Conservation (phyloP, 2,113 vertebrate genomes). For the Rutilus rutilus region DNA sequence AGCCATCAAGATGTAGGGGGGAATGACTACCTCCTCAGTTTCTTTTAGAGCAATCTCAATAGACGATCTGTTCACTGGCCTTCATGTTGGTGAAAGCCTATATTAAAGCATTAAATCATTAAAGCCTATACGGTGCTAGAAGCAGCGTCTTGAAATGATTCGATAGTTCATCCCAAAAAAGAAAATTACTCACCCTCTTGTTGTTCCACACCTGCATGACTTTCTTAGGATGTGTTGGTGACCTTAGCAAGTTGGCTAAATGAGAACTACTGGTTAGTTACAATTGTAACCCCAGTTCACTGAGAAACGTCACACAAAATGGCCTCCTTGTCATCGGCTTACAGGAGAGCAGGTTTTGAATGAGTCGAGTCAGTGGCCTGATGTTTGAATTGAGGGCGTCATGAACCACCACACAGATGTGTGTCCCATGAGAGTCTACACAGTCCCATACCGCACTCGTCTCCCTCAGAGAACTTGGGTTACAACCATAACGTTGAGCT, state of each 20-base stretch:
- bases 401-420: neutral
- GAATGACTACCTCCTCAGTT: neutral
- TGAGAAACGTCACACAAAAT: neutral
- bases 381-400: neutral
- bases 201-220: neutral
- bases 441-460: neutral
- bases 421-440: neutral
- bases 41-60: neutral
- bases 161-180: neutral
- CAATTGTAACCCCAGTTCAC: neutral
- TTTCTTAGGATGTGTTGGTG: neutral
- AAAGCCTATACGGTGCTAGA: neutral
- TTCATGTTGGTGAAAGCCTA: neutral
- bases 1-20: neutral
- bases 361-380: neutral
- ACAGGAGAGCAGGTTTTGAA: neutral
- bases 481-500: neutral
- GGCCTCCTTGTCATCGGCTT: neutral
- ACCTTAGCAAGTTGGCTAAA: neutral
- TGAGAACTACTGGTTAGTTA: neutral
- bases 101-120: no score
- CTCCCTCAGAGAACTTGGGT: neutral
- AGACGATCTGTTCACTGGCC: neutral
- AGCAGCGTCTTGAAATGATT: neutral
- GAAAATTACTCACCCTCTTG: neutral